Evolutionary conservation across 2,113 vertebrate genomes (phyloP).

Genomic region (Platanista minor): DNA sequence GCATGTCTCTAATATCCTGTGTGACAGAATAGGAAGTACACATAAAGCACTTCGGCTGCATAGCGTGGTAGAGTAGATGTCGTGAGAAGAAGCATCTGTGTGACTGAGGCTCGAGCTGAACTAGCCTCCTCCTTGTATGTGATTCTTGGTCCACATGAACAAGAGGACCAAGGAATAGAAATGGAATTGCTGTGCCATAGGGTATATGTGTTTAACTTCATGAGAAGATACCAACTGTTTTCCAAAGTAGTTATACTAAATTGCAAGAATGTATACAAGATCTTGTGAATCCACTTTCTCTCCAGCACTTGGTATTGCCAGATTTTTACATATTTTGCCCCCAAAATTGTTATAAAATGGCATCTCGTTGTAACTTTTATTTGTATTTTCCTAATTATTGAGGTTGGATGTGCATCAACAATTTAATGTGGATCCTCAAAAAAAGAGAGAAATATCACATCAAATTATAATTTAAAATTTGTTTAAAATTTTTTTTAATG

Average conservation of each 20-base stretch:
- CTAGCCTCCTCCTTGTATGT: neutral
- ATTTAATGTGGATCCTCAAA: neutral
- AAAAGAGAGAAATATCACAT: neutral
- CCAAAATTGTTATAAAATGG: neutral
- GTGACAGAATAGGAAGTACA: neutral
- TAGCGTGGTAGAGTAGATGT: neutral
- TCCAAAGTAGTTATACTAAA: neutral
- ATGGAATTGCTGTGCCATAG: neutral
- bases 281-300: neutral
- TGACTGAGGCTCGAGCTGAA: neutral
- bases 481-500: neutral
- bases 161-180: neutral
- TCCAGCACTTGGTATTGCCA: neutral
- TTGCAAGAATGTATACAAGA: neutral
- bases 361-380: neutral
- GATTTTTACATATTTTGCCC: neutral
- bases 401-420: neutral
- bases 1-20: neutral
- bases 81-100: neutral
- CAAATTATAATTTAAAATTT: neutral
- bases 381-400: constrained; percentile 13
- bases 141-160: neutral
- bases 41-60: neutral
- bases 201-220: neutral
- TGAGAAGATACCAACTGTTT: neutral